Evolutionary conservation across 1,140 invertebrate species (phyloP), one percentile per base, ranked within the genome.

Genomic region (Hestina assimilis): DNA sequence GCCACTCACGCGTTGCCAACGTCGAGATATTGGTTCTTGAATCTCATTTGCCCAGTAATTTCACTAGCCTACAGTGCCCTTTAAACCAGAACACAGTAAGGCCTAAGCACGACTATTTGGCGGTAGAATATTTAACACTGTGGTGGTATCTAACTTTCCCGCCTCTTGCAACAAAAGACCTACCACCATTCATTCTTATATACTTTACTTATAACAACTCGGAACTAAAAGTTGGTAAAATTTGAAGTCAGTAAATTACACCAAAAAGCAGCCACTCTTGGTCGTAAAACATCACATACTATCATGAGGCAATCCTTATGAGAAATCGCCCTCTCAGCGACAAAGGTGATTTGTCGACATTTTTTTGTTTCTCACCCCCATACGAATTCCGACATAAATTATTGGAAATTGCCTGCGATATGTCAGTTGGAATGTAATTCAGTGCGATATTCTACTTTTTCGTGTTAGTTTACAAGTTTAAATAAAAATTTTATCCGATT

Each of bases 261-360:
- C 31, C 33, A 17, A 14, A 1, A 28, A 28, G 24, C 24, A 9
- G n/a, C n/a, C 24, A 6, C 8, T n/a, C n/a, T 33, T 33, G 4
- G 23, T 41, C 15, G 23, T 52, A 53, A 20, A 43, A 11, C 40
- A 53, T 21, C 40, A 12, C 3, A 12, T 3, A 8, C 40, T 43
- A 53, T 53, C 35, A 53, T 43, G 55, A 58, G 55, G 55, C 46
- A 58, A 58, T 58, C 55, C 26, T 24, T 48, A 43, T 50, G 55
- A 58, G 38, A 50, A 41, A 58, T 58, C 40, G 47, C 26, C 46
- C 45, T 58, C 47, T 50, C 38, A 41, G 23, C 35, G 26, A 28
- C 24, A 2, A 4, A 14, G 35, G 23, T 52, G 35, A 52, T 52
- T 52, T 52, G 48, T 52, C 23, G 35, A 6, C 33, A 38, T 9